Conservation (phyloP, 2,888 invertebrate genomes). For the Pecten maximus region DNA sequence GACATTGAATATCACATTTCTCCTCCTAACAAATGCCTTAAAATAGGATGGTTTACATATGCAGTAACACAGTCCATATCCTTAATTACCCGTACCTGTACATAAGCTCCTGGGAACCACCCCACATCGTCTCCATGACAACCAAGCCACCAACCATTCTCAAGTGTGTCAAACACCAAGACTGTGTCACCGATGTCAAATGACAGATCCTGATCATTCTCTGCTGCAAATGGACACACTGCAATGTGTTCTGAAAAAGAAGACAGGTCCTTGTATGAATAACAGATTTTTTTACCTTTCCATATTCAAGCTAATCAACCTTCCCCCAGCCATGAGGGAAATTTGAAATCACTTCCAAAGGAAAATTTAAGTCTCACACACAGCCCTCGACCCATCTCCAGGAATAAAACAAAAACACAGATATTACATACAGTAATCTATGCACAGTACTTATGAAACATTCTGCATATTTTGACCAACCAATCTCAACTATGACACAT, state of each 20-base stretch:
- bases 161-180: conserved; percentile 73
- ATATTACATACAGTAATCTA: no score
- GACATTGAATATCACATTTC: not conserved
- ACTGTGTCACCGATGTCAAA: conserved; percentile 76
- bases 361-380: no score
- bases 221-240: conserved; percentile 63
- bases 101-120: conserved; percentile 80
- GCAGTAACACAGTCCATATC: not conserved
- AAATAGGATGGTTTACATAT: not conserved
- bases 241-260: conserved; percentile 65
- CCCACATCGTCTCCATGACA: conserved; percentile 73
- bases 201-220: conserved; percentile 70
- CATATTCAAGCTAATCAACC: no score
- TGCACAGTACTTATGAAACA: no score
- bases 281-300: no score
- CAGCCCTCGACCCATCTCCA: no score
- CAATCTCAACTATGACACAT: no score
- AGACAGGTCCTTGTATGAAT: no score
- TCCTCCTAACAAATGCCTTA: not conserved
- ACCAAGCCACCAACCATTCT: conserved; percentile 81
- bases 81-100: conserved; percentile 67
- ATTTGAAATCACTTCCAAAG: no score
- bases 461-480: no score
- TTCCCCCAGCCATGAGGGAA: no score
- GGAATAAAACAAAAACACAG: no score